phyloP scores from a whole-genome alignment of 1,140 invertebrate genomes.

The Sarcophaga bullata region DNA sequence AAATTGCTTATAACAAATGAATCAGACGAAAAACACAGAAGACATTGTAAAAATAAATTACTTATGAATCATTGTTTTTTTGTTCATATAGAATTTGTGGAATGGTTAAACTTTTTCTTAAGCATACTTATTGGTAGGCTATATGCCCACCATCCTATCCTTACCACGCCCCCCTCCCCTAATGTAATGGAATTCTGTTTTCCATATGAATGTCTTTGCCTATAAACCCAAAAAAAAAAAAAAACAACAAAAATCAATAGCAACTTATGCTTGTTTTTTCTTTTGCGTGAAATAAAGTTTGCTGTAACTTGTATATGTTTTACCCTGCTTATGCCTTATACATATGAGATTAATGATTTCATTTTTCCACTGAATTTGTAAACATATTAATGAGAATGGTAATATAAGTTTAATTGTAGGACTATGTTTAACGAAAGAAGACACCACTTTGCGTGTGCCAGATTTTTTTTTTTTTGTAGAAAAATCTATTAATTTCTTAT shows the following conservation, averaged over 20 bases:
- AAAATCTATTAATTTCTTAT: background rate
- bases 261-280: background rate
- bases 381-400: background rate
- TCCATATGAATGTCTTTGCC: background rate
- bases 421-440: background rate
- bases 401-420: background rate
- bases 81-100: too few species aligned
- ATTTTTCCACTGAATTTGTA: background rate
- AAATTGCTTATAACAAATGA: too few species aligned
- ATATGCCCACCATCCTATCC: too few species aligned
- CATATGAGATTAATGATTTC: background rate
- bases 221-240: background rate
- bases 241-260: background rate
- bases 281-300: background rate
- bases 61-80: too few species aligned
- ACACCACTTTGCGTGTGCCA: background rate
- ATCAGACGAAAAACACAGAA: too few species aligned
- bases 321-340: conserved; percentile 20
- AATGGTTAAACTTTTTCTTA: too few species aligned
- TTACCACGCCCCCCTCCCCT: too few species aligned
- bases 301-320: background rate
- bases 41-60: too few species aligned
- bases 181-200: background rate
- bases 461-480: background rate
- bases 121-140: too few species aligned